phyloP scores from a whole-genome alignment of 2,113 vertebrate species.

The Zosterops japonicus region DNA sequence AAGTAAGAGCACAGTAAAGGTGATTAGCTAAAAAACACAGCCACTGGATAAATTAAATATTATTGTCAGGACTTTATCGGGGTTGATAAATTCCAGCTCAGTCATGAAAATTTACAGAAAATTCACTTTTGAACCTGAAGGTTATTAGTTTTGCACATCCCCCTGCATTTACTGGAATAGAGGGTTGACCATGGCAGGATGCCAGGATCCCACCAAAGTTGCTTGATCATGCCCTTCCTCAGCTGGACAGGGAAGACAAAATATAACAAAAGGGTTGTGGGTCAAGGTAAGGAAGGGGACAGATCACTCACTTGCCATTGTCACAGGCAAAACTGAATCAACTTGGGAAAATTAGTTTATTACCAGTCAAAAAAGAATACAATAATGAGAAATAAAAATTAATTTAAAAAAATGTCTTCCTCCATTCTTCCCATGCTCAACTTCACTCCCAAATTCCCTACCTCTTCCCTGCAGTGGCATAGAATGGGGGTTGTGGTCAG shows the following conservation, averaged over 20 bases:
- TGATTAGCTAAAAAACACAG: neutral
- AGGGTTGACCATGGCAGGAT: neutral
- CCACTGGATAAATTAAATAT: neutral
- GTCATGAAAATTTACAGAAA: neutral
- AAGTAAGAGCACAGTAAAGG: neutral
- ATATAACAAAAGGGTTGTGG: neutral
- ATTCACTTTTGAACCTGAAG: neutral
- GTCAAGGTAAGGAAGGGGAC: neutral
- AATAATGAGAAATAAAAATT: neutral
- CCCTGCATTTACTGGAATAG: neutral
- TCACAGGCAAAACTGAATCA: neutral
- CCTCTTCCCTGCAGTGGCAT: neutral
- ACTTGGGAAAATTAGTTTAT: neutral
- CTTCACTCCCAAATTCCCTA: neutral
- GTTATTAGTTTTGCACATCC: neutral
- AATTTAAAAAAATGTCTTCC: neutral
- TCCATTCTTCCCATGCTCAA: neutral
- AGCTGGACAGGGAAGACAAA: neutral
- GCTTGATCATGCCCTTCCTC: neutral
- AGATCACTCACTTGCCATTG: neutral
- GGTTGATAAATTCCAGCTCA: neutral
- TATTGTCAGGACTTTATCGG: neutral
- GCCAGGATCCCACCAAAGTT: neutral
- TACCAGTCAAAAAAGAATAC: neutral
- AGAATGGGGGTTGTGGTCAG: neutral